These are phyloP conservation scores for Sphenodon punctatus DNA, from an alignment of 2,797 vertebrate species.

Conservation along the genomic window DNA sequence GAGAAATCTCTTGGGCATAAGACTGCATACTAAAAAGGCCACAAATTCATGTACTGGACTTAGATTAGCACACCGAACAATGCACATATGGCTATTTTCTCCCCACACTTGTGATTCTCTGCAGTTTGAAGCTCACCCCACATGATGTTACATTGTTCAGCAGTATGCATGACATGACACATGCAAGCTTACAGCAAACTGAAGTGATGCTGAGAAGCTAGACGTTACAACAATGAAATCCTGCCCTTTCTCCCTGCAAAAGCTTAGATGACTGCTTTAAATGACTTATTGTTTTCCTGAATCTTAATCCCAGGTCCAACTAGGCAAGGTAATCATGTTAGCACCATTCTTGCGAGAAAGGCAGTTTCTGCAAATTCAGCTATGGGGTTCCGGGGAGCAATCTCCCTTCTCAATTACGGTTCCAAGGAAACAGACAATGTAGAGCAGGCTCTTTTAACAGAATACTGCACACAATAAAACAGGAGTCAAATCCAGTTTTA, in stretches of 20 bases:
- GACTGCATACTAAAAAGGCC: not conserved
- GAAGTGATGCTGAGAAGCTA: not conserved
- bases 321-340: not conserved
- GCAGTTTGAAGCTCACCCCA: not conserved
- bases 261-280: not conserved
- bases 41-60: not conserved
- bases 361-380: not conserved
- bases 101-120: fast-evolving
- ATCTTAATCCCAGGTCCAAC: not conserved
- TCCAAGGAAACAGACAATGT: too few relatives aligned
- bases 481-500: too few relatives aligned
- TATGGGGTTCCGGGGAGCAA: too few relatives aligned
- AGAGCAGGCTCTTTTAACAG: too few relatives aligned
- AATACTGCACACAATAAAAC: too few relatives aligned
- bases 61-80: too few relatives aligned
- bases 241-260: not conserved
- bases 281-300: not conserved
- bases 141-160: not conserved
- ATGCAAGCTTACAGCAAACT: not conserved
- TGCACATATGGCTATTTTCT: not conserved
- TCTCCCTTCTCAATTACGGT: too few relatives aligned
- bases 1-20: not conserved
- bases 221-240: not conserved
- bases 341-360: not conserved
- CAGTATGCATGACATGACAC: fast-evolving